Conservation (phyloP, 2,888 invertebrate genomes). For the Agriotes lineatus region DNA sequence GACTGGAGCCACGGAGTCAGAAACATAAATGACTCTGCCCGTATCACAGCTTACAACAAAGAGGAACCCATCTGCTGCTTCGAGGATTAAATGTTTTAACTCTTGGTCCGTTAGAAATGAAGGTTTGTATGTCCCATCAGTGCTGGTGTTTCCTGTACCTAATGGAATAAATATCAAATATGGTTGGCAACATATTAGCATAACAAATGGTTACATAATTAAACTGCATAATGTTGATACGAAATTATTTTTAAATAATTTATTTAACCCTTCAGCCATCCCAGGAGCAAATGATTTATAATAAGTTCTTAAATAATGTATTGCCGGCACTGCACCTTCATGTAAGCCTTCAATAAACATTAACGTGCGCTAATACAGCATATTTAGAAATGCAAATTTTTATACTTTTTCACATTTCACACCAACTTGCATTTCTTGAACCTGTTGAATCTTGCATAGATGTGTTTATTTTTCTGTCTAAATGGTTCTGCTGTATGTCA, state of each 20-base stretch:
- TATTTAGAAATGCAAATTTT: background rate
- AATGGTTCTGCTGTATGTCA: background rate
- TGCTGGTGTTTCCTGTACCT: conserved; percentile 97
- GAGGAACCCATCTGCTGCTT: conserved; percentile 99
- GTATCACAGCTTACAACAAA: conserved; percentile 97
- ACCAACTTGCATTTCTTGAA: background rate
- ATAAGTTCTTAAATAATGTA: background rate
- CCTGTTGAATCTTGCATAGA: background rate
- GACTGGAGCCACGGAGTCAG: conserved; percentile 98
- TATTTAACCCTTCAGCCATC: no score
- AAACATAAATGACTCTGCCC: conserved; percentile 97
- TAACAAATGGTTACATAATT: background rate
- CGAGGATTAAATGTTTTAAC: conserved; percentile 97
- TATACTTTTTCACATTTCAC: background rate
- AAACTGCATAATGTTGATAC: background rate
- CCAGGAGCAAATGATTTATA: background rate
- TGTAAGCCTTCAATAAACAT: background rate
- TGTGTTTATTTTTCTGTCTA: no score
- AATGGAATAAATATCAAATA: no score
- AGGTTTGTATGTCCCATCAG: conserved; percentile 97
- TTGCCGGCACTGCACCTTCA: background rate
- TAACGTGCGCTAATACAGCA: background rate
- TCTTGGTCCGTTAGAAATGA: conserved; percentile 99
- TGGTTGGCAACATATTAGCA: no score
- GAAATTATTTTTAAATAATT: background rate